phyloP scores from a whole-genome alignment of 2,888 invertebrate genomes.

The Adineta ricciae region DNA sequence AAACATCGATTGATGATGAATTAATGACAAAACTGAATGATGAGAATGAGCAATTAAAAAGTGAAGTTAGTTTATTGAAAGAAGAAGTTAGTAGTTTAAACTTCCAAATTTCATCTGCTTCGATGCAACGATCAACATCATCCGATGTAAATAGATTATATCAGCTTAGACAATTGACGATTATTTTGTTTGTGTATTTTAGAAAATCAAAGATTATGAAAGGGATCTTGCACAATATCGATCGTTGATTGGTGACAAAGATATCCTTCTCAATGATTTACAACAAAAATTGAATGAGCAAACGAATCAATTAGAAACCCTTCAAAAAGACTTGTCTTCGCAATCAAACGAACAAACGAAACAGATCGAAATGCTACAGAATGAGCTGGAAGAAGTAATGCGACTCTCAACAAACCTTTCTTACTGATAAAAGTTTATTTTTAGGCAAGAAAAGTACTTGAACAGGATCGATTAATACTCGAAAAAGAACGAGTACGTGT shows the following conservation, averaged over 20 bases:
- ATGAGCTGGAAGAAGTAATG: neutral
- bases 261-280: neutral
- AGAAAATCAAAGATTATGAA: conserved; percentile 14
- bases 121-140: neutral
- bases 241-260: neutral
- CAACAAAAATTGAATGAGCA: neutral
- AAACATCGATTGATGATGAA: neutral
- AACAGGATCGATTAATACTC: neutral
- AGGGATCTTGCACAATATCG: neutral
- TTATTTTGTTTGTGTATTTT: neutral
- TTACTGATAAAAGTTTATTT: neutral
- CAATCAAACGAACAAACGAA: neutral
- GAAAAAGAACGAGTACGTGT: neutral
- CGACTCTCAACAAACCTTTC: no score
- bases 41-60: neutral
- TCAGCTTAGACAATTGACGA: no score
- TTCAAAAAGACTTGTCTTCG: neutral
- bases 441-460: neutral
- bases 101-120: neutral
- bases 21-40: neutral
- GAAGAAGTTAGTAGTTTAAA: neutral
- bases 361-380: neutral
- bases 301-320: neutral
- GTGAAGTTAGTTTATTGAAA: neutral
- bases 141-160: neutral